Conservation (phyloP, 2,797 vertebrate species). For the Danio choprae region DNA sequence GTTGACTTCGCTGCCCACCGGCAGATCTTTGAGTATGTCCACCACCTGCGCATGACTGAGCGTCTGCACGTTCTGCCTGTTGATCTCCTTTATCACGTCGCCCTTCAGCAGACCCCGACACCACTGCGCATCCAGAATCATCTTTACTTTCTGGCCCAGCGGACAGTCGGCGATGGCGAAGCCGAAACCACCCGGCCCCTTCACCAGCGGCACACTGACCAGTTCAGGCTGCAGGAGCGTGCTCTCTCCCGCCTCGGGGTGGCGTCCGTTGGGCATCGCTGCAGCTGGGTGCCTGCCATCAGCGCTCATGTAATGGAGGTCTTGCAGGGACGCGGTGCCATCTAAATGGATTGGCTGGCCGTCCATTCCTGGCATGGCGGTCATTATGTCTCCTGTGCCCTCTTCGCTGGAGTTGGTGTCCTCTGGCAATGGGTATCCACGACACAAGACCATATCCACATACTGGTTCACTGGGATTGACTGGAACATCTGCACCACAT, state of each 20-base stretch:
- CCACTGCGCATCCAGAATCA: conserved; percentile 98
- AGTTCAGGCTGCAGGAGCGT: conserved; percentile 89
- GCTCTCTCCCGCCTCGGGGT: conserved; percentile 83
- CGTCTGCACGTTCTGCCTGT: conserved; percentile 93
- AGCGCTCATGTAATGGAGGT: conserved; percentile 73
- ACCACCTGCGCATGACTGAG: conserved; percentile 95
- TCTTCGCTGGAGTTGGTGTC: conserved; percentile 78
- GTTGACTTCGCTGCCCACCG: conserved; percentile 90
- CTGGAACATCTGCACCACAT: conserved; percentile 99
- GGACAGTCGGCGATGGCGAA: conserved; percentile 97
- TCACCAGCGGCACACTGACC: conserved; percentile 88
- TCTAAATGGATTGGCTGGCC: conserved; percentile 80
- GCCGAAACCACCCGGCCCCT: conserved; percentile 95
- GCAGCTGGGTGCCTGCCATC: conserved; percentile 75
- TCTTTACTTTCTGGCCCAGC: conserved; percentile 96
- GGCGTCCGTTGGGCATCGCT: conserved; percentile 81
- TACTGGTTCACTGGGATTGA: conserved; percentile 93
- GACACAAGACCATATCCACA: conserved; percentile 94
- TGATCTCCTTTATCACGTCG: conserved; percentile 96
- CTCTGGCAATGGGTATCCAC: conserved; percentile 94
- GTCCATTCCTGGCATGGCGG: conserved; percentile 78
- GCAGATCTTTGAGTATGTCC: conserved; percentile 96
- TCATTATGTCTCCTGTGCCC: conserved; percentile 71
- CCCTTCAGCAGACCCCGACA: conserved; percentile 95
- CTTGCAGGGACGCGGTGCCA: conserved; percentile 73